Conservation (phyloP, 2,888 invertebrate species). For the Hololepta plana region DNA sequence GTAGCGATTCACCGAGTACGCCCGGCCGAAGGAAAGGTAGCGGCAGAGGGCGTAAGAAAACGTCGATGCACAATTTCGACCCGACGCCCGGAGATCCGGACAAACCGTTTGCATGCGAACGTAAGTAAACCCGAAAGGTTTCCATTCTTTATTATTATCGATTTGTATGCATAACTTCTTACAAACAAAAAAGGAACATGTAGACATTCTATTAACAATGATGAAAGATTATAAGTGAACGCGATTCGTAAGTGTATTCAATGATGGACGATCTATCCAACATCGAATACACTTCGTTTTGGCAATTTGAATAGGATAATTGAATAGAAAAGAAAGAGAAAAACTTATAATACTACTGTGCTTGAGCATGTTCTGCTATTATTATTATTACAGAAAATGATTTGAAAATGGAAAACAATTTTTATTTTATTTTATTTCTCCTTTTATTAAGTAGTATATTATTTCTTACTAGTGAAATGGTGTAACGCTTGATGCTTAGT, state of each 20-base stretch:
- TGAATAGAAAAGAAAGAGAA: too few species aligned
- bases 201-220: too few species aligned
- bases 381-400: constrained; percentile 12
- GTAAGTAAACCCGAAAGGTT: too few species aligned
- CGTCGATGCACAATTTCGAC: constrained; percentile 27
- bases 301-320: too few species aligned
- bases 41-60: constrained; percentile 34
- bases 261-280: too few species aligned
- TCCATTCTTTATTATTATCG: too few species aligned
- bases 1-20: constrained; percentile 26
- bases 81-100: constrained; percentile 53
- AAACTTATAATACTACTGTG: constrained; percentile 13
- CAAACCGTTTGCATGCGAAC: constrained; percentile 81
- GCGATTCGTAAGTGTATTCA: too few species aligned
- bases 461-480: constrained; percentile 12
- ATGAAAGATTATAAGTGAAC: too few species aligned
- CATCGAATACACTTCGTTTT: too few species aligned
- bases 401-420: constrained; percentile 6
- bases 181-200: too few species aligned
- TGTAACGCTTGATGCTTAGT: constrained; percentile 26
- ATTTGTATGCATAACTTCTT: too few species aligned
- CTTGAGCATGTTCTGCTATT: constrained; percentile 26
- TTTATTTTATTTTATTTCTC: constrained; percentile 1
- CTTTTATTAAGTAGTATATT: neutral
- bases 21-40: constrained; percentile 26